phyloP scores from a whole-genome alignment of 2,888 invertebrate species.

The Amiota minor region DNA sequence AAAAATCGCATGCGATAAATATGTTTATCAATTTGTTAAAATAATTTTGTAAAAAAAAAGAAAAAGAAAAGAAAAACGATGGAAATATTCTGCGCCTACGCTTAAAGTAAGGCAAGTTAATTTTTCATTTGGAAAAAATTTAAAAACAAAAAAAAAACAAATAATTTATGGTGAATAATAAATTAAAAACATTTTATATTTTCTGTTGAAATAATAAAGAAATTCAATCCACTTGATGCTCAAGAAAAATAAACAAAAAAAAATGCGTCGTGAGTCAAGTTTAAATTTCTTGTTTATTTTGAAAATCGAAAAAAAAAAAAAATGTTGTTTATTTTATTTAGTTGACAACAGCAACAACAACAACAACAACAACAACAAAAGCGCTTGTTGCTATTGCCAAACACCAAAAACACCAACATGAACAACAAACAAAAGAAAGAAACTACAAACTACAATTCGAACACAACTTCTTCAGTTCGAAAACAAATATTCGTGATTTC shows the following conservation, averaged over 20 bases:
- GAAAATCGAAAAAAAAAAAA: conserved; percentile 20
- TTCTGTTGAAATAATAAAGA: conserved; percentile 16
- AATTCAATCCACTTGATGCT: conserved; percentile 65
- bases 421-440: conserved; percentile 23
- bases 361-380: conserved; percentile 13
- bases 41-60: conserved; percentile 58
- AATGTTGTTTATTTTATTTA: background rate
- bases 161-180: too few relatives aligned
- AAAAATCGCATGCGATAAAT: conserved; percentile 67
- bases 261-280: conserved; percentile 69
- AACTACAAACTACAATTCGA: conserved; percentile 51
- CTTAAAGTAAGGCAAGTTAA: conserved; percentile 1
- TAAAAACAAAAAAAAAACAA: background rate
- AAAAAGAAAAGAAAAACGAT: too few relatives aligned
- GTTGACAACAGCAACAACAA: conserved; percentile 6
- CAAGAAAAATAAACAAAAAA: conserved; percentile 44
- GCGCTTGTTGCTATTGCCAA: background rate
- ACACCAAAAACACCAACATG: conserved; percentile 19
- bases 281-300: conserved; percentile 58
- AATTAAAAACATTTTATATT: too few relatives aligned
- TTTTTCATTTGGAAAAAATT: background rate
- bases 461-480: conserved; percentile 67
- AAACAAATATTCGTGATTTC: conserved; percentile 74
- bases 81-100: conserved; percentile 66
- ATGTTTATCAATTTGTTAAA: conserved; percentile 69